phyloP scores from a whole-genome alignment of 2,113 vertebrate species.

The Phalacrocorax pelagicus region DNA sequence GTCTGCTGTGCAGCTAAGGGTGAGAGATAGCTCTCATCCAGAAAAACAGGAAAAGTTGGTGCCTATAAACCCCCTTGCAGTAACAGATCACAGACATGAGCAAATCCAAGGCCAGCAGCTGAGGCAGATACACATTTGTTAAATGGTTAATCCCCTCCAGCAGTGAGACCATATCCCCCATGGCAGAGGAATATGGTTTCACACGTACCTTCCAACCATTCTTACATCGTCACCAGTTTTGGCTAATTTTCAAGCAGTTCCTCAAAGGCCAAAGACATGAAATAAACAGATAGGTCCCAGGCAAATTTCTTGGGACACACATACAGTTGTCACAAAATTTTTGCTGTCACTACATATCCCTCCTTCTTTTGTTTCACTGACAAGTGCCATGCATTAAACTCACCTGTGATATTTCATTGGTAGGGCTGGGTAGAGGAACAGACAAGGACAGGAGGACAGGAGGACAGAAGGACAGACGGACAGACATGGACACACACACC shows the following conservation, averaged over 20 bases:
- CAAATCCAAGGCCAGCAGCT: not conserved
- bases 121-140: not conserved
- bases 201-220: not conserved
- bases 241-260: not conserved
- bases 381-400: not conserved
- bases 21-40: not conserved
- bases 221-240: not conserved
- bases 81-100: not conserved
- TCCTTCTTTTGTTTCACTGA: not conserved
- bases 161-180: not conserved
- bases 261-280: not conserved
- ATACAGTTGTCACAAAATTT: not conserved
- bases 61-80: not conserved
- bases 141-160: not conserved
- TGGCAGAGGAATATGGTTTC: not conserved
- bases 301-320: not conserved
- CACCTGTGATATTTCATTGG: not conserved
- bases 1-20: not conserved
- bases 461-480: not conserved
- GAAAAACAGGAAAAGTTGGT: not conserved
- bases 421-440: not conserved
- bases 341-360: not conserved
- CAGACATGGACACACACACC: not conserved
- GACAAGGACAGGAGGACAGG: not conserved
- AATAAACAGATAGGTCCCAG: not conserved